Percentiles rank a stretch among this genome's conserved stretches.
Conservation (phyloP, 1,140 invertebrate species). For the Heliothis virescens region DNA sequence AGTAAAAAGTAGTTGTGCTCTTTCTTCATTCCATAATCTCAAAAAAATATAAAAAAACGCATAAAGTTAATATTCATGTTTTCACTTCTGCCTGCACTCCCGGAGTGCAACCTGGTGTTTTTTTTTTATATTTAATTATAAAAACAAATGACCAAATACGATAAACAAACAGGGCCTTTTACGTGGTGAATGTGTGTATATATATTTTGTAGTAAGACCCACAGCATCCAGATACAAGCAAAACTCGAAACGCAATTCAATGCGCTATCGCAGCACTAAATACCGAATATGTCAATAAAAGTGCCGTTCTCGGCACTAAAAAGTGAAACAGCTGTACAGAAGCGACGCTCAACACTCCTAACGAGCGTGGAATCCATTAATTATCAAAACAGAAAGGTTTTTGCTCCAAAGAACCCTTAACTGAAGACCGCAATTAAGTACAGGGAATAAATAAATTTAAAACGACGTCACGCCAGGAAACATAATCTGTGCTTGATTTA, state of each 20-base stretch:
- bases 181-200: no score
- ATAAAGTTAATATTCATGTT: no score
- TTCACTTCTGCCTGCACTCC: no score
- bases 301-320: constrained; percentile 15
- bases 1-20: no score
- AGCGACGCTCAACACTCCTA: constrained; percentile 39
- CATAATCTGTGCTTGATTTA: constrained; percentile 60
- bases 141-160: no score
- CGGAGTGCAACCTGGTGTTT: no score
- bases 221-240: neutral
- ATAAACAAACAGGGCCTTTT: no score
- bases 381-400: constrained; percentile 58
- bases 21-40: no score
- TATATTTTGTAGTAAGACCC: no score
- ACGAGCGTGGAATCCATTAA: constrained; percentile 54
- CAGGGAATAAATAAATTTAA: constrained; percentile 59
- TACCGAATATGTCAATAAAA: constrained; percentile 10
- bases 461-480: constrained; percentile 53
- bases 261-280: neutral
- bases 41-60: no score
- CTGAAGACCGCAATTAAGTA: constrained; percentile 61
- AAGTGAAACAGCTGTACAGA: constrained; percentile 42
- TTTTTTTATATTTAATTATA: no score
- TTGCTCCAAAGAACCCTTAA: constrained; percentile 49
- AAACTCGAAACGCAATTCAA: neutral